These are phyloP conservation scores for Pogonomyrmex californicus DNA, from an alignment of 1,140 invertebrate genomes.

Conservation along the genomic window DNA sequence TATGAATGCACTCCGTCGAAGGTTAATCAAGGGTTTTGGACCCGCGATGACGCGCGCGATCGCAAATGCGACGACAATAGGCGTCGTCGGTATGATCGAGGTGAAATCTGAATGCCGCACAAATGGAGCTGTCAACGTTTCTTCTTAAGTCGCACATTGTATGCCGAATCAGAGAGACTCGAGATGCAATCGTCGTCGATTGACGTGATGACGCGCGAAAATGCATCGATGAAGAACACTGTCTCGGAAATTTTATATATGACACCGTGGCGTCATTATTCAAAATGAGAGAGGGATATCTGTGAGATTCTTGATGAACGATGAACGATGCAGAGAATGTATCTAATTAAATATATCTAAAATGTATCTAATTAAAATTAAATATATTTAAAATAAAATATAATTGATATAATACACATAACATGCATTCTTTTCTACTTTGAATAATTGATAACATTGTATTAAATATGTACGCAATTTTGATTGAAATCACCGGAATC, in stretches of 20 bases:
- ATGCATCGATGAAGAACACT: slow-evolving; percentile 18
- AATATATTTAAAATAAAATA: slow-evolving; percentile 5
- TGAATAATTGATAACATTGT: not conserved
- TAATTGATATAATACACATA: not conserved
- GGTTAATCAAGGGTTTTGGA: slow-evolving; percentile 36
- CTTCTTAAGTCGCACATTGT: slow-evolving; percentile 15
- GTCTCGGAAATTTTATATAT: slow-evolving; percentile 22
- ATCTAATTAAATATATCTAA: slow-evolving; percentile 18
- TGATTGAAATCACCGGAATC: no score
- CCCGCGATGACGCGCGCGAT: slow-evolving; percentile 10
- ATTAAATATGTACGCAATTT: not conserved
- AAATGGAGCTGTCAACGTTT: slow-evolving; percentile 58
- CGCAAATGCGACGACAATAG: slow-evolving; percentile 8
- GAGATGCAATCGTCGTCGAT: slow-evolving; percentile 30
- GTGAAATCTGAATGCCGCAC: slow-evolving; percentile 38
- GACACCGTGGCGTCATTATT: slow-evolving; percentile 32
- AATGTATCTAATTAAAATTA: not conserved
- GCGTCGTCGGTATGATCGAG: slow-evolving; percentile 24
- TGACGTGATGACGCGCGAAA: slow-evolving; percentile 52
- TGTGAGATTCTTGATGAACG: not conserved
- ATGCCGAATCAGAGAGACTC: slow-evolving; percentile 12
- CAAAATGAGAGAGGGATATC: slow-evolving; percentile 31
- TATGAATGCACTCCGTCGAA: slow-evolving; percentile 41
- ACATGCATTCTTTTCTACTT: not conserved
- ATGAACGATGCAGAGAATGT: slow-evolving; percentile 9